Conservation (phyloP, 2,113 vertebrate species). For the Thymallus thymallus region DNA sequence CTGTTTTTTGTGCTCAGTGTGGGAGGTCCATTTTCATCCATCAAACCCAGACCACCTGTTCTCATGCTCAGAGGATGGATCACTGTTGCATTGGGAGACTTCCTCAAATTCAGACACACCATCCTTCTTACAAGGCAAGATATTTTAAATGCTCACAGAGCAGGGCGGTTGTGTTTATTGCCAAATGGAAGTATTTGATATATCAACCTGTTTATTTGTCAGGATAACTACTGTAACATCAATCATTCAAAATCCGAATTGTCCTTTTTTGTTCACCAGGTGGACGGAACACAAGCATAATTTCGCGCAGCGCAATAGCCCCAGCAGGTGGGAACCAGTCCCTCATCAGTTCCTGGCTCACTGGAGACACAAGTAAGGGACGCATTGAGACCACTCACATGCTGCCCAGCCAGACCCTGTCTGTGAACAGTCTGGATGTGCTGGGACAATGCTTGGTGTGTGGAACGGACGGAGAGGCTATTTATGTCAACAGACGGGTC, state of each 20-base stretch:
- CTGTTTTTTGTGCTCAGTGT: slow-evolving; percentile 76
- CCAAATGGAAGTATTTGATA: background rate
- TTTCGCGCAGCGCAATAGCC: slow-evolving; percentile 78
- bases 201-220: background rate
- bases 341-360: slow-evolving; percentile 86
- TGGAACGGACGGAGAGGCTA: slow-evolving; percentile 91
- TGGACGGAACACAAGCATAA: slow-evolving; percentile 81
- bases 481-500: slow-evolving; percentile 89
- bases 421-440: slow-evolving; percentile 93
- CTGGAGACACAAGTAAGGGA: slow-evolving; percentile 86
- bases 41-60: slow-evolving; percentile 95
- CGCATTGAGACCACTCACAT: slow-evolving; percentile 92
- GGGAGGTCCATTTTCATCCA: slow-evolving; percentile 97
- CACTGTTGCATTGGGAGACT: slow-evolving; percentile 95
- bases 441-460: slow-evolving; percentile 93
- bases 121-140: slow-evolving; percentile 87
- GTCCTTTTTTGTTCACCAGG: slow-evolving; percentile 67
- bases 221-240: background rate
- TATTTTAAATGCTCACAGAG: background rate
- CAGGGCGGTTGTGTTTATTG: background rate
- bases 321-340: slow-evolving; percentile 78
- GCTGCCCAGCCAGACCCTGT: slow-evolving; percentile 86
- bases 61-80: slow-evolving; percentile 95
- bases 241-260: background rate
- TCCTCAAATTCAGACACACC: slow-evolving; percentile 80